Evolutionary conservation across 2,113 vertebrate species (phyloP).

Genomic region (Onychostruthus taczanowskii): DNA sequence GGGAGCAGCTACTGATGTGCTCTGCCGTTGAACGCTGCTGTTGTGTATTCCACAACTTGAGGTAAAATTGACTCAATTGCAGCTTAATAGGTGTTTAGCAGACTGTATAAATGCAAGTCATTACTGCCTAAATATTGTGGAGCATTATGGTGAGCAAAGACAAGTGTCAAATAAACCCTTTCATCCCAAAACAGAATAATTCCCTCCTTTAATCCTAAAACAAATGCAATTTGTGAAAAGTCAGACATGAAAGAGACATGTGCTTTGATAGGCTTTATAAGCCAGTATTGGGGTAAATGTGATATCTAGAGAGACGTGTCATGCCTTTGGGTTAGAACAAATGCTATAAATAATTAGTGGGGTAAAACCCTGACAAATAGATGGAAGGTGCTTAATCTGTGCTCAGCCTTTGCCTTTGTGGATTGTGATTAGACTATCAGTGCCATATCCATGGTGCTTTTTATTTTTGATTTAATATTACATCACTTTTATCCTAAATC

Average conservation of each 20-base stretch:
- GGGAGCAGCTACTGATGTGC: not conserved
- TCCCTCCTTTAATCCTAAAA: slow-evolving; percentile 26
- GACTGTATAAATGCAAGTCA: slow-evolving; percentile 14
- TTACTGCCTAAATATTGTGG: not conserved
- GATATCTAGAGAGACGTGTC: not conserved
- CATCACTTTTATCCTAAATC: not conserved
- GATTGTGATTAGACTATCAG: not conserved
- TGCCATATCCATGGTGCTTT: not conserved
- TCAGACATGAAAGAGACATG: not conserved
- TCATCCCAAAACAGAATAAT: slow-evolving; percentile 32
- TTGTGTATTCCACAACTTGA: not conserved
- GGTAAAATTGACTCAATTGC: not conserved
- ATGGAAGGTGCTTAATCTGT: not conserved
- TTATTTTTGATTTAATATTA: not conserved
- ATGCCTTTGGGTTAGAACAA: not conserved
- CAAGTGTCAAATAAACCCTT: slow-evolving; percentile 34
- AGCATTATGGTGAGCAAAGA: not conserved
- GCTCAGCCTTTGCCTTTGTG: not conserved
- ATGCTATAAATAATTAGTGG: not conserved
- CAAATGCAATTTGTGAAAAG: slow-evolving; percentile 17
- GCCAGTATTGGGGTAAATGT: not conserved
- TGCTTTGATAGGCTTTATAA: not conserved
- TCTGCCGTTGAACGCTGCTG: not conserved
- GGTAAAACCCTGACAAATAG: not conserved
- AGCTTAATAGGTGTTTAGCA: not conserved